Conservation (phyloP, 2,113 vertebrate species). For the Phoenicopterus ruber region DNA sequence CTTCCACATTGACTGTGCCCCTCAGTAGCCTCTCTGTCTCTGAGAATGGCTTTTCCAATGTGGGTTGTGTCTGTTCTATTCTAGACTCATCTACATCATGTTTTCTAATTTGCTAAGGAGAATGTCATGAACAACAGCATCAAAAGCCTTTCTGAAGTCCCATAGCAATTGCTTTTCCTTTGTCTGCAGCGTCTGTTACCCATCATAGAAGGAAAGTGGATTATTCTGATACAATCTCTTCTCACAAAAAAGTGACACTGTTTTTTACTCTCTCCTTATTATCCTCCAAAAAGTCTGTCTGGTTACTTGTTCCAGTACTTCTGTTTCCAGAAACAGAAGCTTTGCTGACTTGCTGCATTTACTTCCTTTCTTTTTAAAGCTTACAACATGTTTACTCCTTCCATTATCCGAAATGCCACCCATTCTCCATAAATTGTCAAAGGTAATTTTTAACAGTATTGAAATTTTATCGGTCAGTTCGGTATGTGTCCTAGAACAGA, state of each 20-base stretch:
- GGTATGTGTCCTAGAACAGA: too few species aligned
- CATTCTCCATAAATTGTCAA: neutral
- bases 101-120: neutral
- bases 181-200: neutral
- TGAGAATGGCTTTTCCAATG: neutral
- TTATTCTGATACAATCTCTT: neutral
- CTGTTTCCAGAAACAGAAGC: neutral
- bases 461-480: neutral
- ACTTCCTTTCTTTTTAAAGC: neutral
- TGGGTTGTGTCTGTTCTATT: neutral
- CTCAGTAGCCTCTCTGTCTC: neutral
- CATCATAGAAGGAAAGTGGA: neutral
- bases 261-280: neutral
- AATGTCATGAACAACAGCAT: neutral
- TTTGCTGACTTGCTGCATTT: neutral
- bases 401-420: neutral
- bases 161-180: neutral
- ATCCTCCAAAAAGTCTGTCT: neutral
- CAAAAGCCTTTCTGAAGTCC: neutral
- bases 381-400: neutral
- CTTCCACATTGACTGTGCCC: neutral
- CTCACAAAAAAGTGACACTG: neutral
- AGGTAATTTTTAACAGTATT: neutral
- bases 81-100: neutral
- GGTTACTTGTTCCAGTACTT: neutral